Base-by-base conservation (phyloP, 2,113 vertebrate species). In the Gymnorhina tibicen region DNA sequence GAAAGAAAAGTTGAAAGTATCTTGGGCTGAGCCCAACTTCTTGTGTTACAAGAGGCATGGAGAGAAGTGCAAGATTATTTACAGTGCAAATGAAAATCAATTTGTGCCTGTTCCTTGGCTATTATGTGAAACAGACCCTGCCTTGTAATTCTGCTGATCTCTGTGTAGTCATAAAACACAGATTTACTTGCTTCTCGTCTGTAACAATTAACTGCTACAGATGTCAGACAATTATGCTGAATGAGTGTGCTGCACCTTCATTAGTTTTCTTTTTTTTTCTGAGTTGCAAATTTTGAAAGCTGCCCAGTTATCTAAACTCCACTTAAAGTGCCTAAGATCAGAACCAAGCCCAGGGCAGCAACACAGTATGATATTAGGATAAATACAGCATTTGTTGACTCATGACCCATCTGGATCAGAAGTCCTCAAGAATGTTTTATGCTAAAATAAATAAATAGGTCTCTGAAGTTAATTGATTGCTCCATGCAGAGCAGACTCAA, bases 391-490 rank as follows among this genome's bases (percentile, higher is more conserved):
- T 85, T 92, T 67, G 52, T 88, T 95, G 86, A 93, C 60, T 93
- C 89, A 74, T 49, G n/a, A 86, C 59, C 56, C 52, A 90, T 72
- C 73, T 82, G 64, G 76, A 90, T 89, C 56, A 86, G 78, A 89
- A 95, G 59, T 59, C 46, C 49, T 89, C 52, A 64, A 83, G 30
- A 81, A 60, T 66, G 35, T 70, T 94, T 94, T 77, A 91, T 75
- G 84, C 37, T 81, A 73, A 84, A 91, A 90, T 83, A 96, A 96
- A 95, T 89, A 93, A 91, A 77, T 76, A 93, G 59, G 89, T 80
- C 63, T 80, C 89, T 95, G 77, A 91, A 93, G 63, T 85, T 70
- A 73, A 72, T 44, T 39, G 85, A 83, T 78, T 89, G 83, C 35
- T 89, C 37, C 60, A 60, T 46, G 55, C 55, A 75, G 41, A 56